Conservation (phyloP, 2,797 vertebrate species). For the Todus mexicanus region DNA sequence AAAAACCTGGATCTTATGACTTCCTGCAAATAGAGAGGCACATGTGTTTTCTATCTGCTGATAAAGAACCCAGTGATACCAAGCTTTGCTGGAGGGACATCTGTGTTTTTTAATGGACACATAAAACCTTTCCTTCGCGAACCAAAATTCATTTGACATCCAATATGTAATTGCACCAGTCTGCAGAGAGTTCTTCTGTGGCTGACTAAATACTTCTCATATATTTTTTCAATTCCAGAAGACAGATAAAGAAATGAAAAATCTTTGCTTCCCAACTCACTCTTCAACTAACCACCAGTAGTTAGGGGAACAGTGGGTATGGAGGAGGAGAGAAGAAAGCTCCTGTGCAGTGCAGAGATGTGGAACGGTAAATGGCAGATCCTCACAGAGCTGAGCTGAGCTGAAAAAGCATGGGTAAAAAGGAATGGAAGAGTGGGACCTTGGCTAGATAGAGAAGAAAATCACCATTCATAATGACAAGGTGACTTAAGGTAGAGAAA, state of each 20-base stretch:
- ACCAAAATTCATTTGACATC: neutral
- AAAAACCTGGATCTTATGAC: neutral
- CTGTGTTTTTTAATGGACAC: slow-evolving; percentile 27
- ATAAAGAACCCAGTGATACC: slow-evolving; percentile 39
- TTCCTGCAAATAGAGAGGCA: slow-evolving; percentile 31
- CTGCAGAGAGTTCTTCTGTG: slow-evolving; percentile 25
- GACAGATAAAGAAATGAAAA: neutral
- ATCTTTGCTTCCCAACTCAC: neutral
- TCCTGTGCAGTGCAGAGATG: neutral
- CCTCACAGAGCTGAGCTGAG: neutral
- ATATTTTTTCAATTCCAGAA: neutral
- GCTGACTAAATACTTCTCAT: neutral
- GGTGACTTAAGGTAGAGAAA: neutral
- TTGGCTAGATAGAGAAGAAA: neutral
- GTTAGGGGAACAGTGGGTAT: neutral
- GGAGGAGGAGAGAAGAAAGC: neutral
- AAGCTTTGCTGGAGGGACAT: slow-evolving; percentile 1
- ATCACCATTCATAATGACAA: neutral
- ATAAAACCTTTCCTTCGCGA: slow-evolving; percentile 25
- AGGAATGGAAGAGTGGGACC: neutral
- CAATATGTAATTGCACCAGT: neutral
- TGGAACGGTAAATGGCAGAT: neutral
- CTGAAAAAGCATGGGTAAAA: neutral
- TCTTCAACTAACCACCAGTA: neutral
- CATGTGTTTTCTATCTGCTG: slow-evolving; percentile 62